Evolutionary conservation across 2,797 vertebrate species (phyloP), one percentile per base, ranked within the genome.

Genomic region (Florisuga fusca): DNA sequence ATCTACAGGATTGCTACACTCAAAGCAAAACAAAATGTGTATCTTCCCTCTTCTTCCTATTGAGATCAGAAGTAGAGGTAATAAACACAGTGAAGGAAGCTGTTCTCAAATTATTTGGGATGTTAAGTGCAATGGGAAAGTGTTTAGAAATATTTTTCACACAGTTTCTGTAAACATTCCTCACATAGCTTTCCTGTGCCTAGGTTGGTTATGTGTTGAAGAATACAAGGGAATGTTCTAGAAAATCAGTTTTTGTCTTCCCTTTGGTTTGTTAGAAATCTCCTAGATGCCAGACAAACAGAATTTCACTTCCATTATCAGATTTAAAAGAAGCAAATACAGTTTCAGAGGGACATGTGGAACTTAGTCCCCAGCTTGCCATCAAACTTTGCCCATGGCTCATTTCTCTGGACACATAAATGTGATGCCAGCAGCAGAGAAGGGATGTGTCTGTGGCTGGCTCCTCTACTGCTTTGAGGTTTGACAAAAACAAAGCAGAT

Each of bases 141-240:
- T 76, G 58, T 25, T 89, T 81, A 27, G 43, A 93, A 91, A 62
- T 83, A 84, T 61, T 89, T 94, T 75, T 84, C 9, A 36, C 59
- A 90, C 46, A 26, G 22, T 75, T 94, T 93, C 79, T 91, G 62
- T 93, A 95, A 87, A 92, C 91, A 95, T 92, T 93, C 82, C 63
- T 88, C 31, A 33, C 86, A 84, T 88, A 78, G 31, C 41, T 84
- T 86, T 76, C 59, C 73, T 67, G 48, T 86, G 51, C 27, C 46
- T 54, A 77, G 38, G 33, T 68, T 77, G 63, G 55, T 27, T 59
- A 17, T 74, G 31, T 73, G 31, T 71, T 93, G 66, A 76, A 81
- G 33, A 88, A 84, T 46, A 81, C 20, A 29, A 43, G 25, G 59
- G 15, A 5, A 22, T 36, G 79, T 92, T 27, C 33, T 63, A 46